Evolutionary conservation across 2,888 invertebrate species (phyloP), one percentile per base, ranked within the genome.

Genomic region (Malthinus seriepunctatus): DNA sequence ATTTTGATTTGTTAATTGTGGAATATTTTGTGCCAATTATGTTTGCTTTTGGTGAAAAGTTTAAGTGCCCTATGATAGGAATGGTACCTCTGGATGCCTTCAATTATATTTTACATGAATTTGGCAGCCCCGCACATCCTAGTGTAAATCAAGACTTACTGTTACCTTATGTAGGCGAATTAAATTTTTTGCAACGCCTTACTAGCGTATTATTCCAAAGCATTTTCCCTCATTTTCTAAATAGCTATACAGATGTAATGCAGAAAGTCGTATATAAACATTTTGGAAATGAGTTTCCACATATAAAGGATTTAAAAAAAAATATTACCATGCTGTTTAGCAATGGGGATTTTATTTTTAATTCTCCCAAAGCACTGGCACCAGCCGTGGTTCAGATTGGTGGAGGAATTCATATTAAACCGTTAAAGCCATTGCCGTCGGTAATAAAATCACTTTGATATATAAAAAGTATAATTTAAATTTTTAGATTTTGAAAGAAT

Each of bases 101-200:
- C 3, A 35, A 65, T 8, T 66, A 68, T 45, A 67, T 65, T 11
- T 73, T 75, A 49, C 67, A 72, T 8, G 52, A 68, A 2, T 60
- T 73, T 8, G 76, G 76, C 0, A 77, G 76, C 62, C 70, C 72
- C 1, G 56, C 67, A 1, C 73, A 76, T 67, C 76, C 77, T 1
- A 46, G 77, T 11, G 49, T 75, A 8, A 72, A 72, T 15, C 77
- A 78, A 2, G 73, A 74, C 49, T n/a, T 64, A 1, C 69, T 74
- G 52, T 52, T 73, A 7, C 59, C 65, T 8, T 64, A 69, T 32
- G 51, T 60, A 9, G 67, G 68, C 44, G 14, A 60, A 8, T 63
- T 73, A 63, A 68, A 63, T 4, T 73, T 76, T 51, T 54, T 53
- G 23, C 68, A 77, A 52, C 57, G 75, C 14, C 1, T 75, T 7